phyloP scores from a whole-genome alignment of 2,113 vertebrate species.

The Willisornis vidua region DNA sequence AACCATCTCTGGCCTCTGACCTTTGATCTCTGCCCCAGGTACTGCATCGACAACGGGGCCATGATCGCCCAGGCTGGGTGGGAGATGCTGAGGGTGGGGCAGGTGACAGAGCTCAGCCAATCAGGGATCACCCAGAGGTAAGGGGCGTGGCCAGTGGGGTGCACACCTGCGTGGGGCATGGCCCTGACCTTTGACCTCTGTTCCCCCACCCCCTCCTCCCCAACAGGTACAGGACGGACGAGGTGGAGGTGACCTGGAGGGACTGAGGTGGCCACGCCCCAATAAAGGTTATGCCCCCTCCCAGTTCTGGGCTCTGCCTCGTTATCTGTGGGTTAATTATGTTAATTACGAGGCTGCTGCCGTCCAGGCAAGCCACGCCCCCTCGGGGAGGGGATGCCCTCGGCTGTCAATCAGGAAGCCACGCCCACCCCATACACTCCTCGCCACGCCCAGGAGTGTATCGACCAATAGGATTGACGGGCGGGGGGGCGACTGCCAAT shows the following conservation, averaged over 20 bases:
- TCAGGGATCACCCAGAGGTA: neutral
- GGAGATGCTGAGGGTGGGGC: neutral
- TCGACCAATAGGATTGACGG: fast-evolving
- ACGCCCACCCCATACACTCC: too few species aligned
- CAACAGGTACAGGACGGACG: fast-evolving
- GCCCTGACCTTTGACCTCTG: neutral
- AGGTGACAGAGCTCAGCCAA: neutral
- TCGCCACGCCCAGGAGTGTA: too few species aligned
- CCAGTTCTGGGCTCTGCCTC: fast-evolving
- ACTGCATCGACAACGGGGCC: neutral
- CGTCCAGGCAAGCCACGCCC: too few species aligned
- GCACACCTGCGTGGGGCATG: neutral
- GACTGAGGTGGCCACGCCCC: neutral
- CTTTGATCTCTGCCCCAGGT: neutral
- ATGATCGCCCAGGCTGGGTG: neutral
- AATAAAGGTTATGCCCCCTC: neutral
- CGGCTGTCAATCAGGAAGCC: neutral
- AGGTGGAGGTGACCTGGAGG: neutral
- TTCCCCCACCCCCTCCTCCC: too few species aligned
- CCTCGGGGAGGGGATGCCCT: too few species aligned
- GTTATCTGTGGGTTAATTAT: too few species aligned
- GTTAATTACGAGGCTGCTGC: too few species aligned
- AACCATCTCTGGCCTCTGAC: fast-evolving
- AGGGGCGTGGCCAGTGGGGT: fast-evolving
- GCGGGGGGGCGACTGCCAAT: fast-evolving